Evolutionary conservation across 2,113 vertebrate genomes (phyloP).

Genomic region (Hippocampus zosterae): DNA sequence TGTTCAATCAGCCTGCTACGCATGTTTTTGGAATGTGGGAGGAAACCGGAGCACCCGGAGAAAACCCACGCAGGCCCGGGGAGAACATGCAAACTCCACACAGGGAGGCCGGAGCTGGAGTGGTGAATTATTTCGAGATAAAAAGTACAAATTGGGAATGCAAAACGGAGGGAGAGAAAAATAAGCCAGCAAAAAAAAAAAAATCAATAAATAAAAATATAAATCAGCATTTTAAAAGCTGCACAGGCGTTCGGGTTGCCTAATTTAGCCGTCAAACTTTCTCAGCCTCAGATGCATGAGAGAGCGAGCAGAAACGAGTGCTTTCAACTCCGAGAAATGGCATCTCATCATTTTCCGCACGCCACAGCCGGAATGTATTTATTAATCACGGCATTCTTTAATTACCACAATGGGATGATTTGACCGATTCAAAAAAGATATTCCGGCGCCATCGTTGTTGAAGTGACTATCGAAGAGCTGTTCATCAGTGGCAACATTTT

Average conservation of each 20-base stretch:
- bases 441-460: constrained; percentile 5
- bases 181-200: neutral
- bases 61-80: too few species aligned
- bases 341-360: constrained; percentile 40
- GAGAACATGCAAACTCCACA: too few species aligned
- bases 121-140: too few species aligned
- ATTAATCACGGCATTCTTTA: constrained; percentile 20
- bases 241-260: too few species aligned
- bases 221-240: too few species aligned
- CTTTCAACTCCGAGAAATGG: constrained; percentile 6
- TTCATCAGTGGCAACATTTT: constrained; percentile 20
- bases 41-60: too few species aligned
- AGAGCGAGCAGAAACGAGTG: neutral
- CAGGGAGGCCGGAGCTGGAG: too few species aligned
- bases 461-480: constrained; percentile 7
- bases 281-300: constrained; percentile 4
- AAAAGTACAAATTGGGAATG: too few species aligned
- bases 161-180: neutral
- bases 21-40: too few species aligned
- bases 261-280: neutral
- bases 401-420: constrained; percentile 22
- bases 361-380: constrained; percentile 23
- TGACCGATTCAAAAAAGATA: constrained; percentile 11
- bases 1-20: too few species aligned
- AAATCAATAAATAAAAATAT: too few species aligned